phyloP scores from a whole-genome alignment of 2,888 invertebrate genomes.

The Sesamia inferens region DNA sequence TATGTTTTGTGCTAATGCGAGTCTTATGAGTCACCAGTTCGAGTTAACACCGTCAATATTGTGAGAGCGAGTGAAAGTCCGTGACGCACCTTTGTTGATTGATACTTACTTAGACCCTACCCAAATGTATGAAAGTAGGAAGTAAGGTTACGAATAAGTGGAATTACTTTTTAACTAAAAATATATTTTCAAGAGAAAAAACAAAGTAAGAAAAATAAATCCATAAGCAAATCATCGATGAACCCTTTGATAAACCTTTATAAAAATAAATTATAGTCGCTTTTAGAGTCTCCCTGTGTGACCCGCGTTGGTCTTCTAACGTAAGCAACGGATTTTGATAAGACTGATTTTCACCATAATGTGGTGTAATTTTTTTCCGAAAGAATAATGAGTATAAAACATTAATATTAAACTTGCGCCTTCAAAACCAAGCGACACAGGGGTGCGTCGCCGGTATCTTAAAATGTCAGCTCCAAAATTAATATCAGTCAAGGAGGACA shows the following conservation, averaged over 20 bases:
- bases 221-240: background rate
- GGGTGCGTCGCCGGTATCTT: background rate
- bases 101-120: slow-evolving; percentile 30
- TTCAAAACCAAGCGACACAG: no score
- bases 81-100: slow-evolving; percentile 52
- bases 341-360: background rate
- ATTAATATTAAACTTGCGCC: background rate
- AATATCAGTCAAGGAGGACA: background rate
- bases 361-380: no score
- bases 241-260: background rate
- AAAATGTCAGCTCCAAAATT: background rate
- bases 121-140: slow-evolving; percentile 17
- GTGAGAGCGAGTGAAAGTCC: slow-evolving; percentile 56
- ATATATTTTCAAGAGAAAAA: background rate
- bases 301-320: background rate
- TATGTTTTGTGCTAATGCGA: background rate
- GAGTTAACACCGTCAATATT: slow-evolving; percentile 46
- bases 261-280: background rate
- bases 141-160: slow-evolving; percentile 21
- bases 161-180: slow-evolving; percentile 18
- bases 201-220: no score
- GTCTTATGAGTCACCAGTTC: slow-evolving; percentile 46
- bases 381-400: no score
- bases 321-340: background rate
- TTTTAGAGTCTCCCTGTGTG: background rate